Evolutionary conservation across 1,140 invertebrate species (phyloP), one percentile per base, ranked within the genome.

Genomic region (Drosophila miranda): DNA sequence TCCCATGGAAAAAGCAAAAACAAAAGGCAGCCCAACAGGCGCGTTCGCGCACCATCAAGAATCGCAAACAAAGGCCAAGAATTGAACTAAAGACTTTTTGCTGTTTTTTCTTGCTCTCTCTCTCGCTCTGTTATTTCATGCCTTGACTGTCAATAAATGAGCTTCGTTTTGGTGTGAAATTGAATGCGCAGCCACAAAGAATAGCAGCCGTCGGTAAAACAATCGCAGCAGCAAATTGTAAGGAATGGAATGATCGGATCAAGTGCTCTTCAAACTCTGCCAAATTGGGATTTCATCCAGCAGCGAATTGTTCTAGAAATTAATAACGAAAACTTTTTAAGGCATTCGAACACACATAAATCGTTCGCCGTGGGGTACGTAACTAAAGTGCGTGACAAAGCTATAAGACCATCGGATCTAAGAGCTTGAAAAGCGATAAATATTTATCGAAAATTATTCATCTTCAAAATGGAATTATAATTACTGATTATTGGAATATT

Each of bases 81-180:
- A 51, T 43, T 26, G 4, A 52, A 64, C 50, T 8, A n/a, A 67
- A 41, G 28, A 38, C 14, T 62, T 67, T 38, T 26, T 26, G 23
- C 6, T 30, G 34, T 38, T 50, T n/a, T 54, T 21, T 28, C 16
- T 57, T n/a, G 30, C 44, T 49, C 26, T 30, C 26, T 30, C 30
- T 8, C 14, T 52, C 23, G 0, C 19, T 26, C n/a, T 16, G n/a
- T 50, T 14, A 58, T 50, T 78, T 57, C 45, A 44, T 21, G 19
- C 44, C 30, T 30, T 69, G 41, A 14, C 53, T 59, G 21, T 23
- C 56, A 60, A 68, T 57, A 78, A 78, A 78, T 73, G 68, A 68
- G 57, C 75, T 75, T 75, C 54, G 72, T 53, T 72, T 60, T 59
- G 34, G 56, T 62, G 46, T 48, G 62, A 68, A 73, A 78, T 58